Percentiles rank a stretch among this genome's conserved stretches.
phyloP scores from a whole-genome alignment of 2,113 vertebrate species.

The Podilymbus podiceps region DNA sequence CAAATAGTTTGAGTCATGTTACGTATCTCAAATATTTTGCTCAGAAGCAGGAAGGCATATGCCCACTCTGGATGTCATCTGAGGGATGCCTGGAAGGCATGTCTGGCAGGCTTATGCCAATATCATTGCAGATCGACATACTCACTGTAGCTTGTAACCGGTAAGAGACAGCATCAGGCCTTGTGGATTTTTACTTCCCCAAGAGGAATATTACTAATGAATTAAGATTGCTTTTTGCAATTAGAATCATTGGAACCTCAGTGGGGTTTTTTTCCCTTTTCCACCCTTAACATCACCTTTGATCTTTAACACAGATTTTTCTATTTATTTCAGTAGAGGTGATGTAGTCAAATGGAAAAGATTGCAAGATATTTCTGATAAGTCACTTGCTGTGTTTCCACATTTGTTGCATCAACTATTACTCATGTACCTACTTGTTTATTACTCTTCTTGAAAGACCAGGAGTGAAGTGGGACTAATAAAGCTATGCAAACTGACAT shows the following conservation, averaged over 20 bases:
- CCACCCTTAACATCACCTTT: neutral
- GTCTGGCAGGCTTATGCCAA: neutral
- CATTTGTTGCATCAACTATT: neutral
- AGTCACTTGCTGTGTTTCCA: neutral
- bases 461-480: neutral
- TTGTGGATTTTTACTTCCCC: neutral
- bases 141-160: neutral
- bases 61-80: conserved; percentile 17
- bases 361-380: conserved; percentile 18
- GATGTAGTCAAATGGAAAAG: neutral
- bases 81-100: conserved; percentile 9
- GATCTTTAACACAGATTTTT: neutral
- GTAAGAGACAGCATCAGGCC: neutral
- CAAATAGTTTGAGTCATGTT: conserved; percentile 11
- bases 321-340: neutral
- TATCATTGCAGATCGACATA: neutral
- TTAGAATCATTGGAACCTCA: neutral
- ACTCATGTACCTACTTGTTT: neutral
- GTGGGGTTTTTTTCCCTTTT: fast-evolving
- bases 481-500: neutral
- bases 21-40: conserved; percentile 32
- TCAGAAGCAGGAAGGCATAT: conserved; percentile 7
- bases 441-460: neutral
- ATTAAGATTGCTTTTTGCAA: neutral
- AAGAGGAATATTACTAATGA: neutral